Evolutionary conservation across 2,888 invertebrate genomes (phyloP), one percentile per base, ranked within the genome.

Genomic region (Andrena flavipes): DNA sequence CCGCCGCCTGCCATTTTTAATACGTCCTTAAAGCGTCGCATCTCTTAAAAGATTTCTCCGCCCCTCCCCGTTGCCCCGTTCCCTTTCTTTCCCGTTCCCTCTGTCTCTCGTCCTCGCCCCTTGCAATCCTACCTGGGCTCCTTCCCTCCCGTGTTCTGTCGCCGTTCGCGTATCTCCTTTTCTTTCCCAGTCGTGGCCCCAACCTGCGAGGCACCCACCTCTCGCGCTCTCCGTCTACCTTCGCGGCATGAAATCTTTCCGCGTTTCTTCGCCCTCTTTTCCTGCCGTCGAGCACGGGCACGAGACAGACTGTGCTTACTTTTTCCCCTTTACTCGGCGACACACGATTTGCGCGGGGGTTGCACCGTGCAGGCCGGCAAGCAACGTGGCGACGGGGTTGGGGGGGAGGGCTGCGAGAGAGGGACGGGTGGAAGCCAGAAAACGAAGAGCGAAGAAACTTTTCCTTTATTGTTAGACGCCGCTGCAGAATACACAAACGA

Each of bases 11-110:
- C 87, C 87, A 89, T 90, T 88, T 91, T 90, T 90, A 86, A 90
- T 90, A 84, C 86, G 84, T 89, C 88, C 86, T 90, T 90, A 90
- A 89, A 89, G 86, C 90, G 85, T 90, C 87, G 88, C 86, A 76
- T 89, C 85, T 91, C 87, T 88, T 87, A 85, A 90, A 88, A 89
- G 89, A 90, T 87, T 90, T 87, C 85, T 88, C 84, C 76, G 51
- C 76, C 67, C 80, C 71, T 71, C 76, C 71, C 73, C 76, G 29
- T 33, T 26, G 56, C 65, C 30, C 62, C 29, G 7, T 20, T 35
- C 23, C 4, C 23, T 23, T 16, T 59, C 63, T 29, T 10, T 8
- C 10, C 20, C 16, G 10, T 1, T 7, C 59, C 20, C 16, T 16
- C 4, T 16, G 0, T 59, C n/a, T 54, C 60, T 16, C 29, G 0